Percentiles rank a stretch among this genome's conserved stretches.
Evolutionary conservation across 2,113 vertebrate species (phyloP).

Genomic region (Pelecanus crispus): DNA sequence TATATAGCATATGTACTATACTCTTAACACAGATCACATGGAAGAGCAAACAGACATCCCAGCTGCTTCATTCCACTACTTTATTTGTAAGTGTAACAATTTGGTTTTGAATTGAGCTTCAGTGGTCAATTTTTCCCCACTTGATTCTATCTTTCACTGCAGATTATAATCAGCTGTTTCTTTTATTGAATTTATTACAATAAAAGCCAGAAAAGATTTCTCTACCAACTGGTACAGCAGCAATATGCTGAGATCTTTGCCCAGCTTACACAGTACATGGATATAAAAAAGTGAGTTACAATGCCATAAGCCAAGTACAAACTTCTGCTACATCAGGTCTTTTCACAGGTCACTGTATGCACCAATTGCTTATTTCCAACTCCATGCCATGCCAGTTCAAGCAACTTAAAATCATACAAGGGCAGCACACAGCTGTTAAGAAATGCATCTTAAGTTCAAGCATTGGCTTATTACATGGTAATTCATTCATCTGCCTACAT

Average conservation of each 20-base stretch:
- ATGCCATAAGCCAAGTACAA: not conserved
- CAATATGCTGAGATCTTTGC: not conserved
- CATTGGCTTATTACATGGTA: not conserved
- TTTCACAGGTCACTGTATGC: not conserved
- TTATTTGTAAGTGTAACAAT: not conserved
- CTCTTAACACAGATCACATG: not conserved
- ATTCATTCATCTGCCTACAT: not conserved
- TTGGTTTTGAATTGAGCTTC: not conserved
- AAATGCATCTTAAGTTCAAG: not conserved
- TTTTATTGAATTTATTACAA: not conserved
- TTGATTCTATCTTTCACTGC: not conserved
- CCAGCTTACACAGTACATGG: not conserved
- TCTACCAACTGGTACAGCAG: not conserved
- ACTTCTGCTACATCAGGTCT: not conserved
- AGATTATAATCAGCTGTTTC: not conserved
- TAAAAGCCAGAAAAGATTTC: not conserved
- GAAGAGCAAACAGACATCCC: not conserved
- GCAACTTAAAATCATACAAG: not conserved
- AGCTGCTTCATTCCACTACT: not conserved
- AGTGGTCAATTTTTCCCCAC: not conserved
- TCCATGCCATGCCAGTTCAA: not conserved
- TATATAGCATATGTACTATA: not conserved
- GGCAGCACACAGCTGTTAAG: not conserved
- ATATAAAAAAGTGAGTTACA: not conserved
- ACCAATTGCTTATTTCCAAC: not conserved